Evolutionary conservation across 2,888 invertebrate species (phyloP).

Genomic region (Graphium colonna): DNA sequence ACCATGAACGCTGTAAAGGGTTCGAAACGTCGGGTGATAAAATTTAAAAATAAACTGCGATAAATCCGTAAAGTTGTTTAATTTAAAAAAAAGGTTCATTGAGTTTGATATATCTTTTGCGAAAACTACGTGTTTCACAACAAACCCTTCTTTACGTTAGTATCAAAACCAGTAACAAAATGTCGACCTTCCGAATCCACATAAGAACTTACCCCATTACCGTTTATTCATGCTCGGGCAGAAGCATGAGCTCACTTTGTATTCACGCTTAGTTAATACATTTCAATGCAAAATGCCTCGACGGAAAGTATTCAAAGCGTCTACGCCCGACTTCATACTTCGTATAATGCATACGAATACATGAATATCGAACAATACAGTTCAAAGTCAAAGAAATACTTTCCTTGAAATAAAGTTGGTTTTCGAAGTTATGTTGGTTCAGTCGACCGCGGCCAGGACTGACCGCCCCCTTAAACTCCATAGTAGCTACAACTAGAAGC

Average conservation of each 20-base stretch:
- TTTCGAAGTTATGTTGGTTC: constrained; percentile 1
- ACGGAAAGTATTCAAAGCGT: constrained; percentile 10
- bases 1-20: no score
- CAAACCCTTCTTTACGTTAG: not conserved
- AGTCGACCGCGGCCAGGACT: constrained; percentile 9
- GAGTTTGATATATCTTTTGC: no score
- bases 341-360: constrained; percentile 16
- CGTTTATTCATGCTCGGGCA: not conserved
- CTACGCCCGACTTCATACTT: constrained; percentile 8
- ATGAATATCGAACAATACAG: constrained; percentile 6
- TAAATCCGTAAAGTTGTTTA: no score
- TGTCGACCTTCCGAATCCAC: not conserved
- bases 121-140: no score
- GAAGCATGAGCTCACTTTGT: constrained; percentile 1
- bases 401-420: constrained; percentile 3
- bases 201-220: not conserved
- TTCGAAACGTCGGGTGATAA: no score
- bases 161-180: not conserved
- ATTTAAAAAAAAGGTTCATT: no score
- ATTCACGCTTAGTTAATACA: constrained; percentile 8
- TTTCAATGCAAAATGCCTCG: constrained; percentile 9
- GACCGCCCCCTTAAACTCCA: constrained; percentile 16
- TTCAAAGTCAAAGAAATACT: constrained; percentile 16
- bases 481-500: constrained; percentile 1
- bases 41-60: no score